Percentiles rank a stretch among this genome's conserved stretches.
phyloP scores from a whole-genome alignment of 2,797 vertebrate species.

The Acanthopagrus latus region DNA sequence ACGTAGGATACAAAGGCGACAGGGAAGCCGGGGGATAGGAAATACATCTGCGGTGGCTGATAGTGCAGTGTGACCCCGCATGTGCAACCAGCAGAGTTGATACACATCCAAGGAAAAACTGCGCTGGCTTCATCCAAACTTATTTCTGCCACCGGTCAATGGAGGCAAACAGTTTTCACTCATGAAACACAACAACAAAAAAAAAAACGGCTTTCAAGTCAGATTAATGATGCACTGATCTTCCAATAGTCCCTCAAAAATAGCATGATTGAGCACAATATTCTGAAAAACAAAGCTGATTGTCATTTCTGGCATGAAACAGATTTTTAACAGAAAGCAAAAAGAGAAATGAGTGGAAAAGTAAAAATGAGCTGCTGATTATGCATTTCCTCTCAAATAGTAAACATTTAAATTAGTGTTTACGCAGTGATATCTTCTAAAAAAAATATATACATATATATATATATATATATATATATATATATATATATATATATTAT shows the following conservation, averaged over 20 bases:
- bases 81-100: conserved; percentile 35
- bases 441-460: no score
- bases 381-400: neutral
- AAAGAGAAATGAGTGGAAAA: neutral
- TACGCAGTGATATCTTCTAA: neutral
- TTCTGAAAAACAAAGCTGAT: neutral
- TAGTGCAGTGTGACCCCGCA: conserved; percentile 28
- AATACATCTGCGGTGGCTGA: conserved; percentile 21
- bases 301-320: neutral
- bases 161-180: conserved; percentile 5
- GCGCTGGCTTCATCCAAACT: conserved; percentile 4
- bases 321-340: neutral
- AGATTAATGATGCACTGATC: neutral
- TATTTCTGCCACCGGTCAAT: neutral
- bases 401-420: neutral
- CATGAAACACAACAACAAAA: neutral
- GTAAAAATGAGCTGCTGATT: conserved; percentile 9
- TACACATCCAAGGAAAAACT: conserved; percentile 23
- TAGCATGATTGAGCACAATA: neutral
- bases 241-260: neutral
- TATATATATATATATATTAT: no score
- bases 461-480: no score
- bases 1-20: conserved; percentile 32
- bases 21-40: conserved; percentile 29
- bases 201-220: neutral